Evolutionary conservation across 2,797 vertebrate species (phyloP).

Genomic region (Otus scops): DNA sequence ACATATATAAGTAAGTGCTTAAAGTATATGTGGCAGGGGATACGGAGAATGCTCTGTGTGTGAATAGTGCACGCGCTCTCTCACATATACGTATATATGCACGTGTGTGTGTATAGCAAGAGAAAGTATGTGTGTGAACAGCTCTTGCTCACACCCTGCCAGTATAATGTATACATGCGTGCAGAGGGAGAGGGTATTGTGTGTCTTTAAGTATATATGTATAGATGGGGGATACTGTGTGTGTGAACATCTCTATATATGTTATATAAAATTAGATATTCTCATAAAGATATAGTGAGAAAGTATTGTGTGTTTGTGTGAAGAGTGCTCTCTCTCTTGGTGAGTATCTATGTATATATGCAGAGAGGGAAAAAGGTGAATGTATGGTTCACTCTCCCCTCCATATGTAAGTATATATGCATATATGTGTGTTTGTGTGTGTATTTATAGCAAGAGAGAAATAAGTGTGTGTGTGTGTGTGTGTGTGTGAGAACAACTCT

Average conservation of each 20-base stretch:
- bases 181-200: background rate
- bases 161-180: no score
- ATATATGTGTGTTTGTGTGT: background rate
- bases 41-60: background rate
- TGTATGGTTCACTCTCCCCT: background rate
- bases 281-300: background rate
- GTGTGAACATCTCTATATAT: background rate
- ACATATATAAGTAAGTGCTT: background rate
- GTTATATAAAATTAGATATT: background rate
- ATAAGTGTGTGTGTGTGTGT: no score
- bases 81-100: no score
- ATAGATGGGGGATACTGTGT: background rate
- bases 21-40: background rate
- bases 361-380: background rate
- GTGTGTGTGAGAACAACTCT: background rate
- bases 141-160: background rate
- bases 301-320: background rate
- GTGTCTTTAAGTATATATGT: background rate
- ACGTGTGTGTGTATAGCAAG: background rate
- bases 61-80: background rate
- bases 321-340: background rate
- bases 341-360: rapidly evolving
- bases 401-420: background rate
- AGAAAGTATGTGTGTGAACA: background rate
- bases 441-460: background rate